These are phyloP conservation scores for Aspidiotus rigidus DNA, from an alignment of 2,888 invertebrate species.

Conservation along the genomic window DNA sequence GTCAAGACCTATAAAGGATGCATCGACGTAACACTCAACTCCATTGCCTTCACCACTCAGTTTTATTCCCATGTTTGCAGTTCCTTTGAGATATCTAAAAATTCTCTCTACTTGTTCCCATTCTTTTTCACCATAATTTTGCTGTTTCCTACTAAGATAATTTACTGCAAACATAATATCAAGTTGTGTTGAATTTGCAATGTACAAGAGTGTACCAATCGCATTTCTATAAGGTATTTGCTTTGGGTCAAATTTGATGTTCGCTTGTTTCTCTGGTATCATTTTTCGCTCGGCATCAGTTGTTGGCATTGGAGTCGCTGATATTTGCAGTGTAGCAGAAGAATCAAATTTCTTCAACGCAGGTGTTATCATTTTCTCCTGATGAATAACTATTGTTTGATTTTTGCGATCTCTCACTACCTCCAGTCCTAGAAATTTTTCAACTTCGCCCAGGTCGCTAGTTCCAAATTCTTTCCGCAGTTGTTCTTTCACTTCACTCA, in stretches of 20 bases:
- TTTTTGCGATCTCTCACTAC: neutral
- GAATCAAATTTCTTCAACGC: neutral
- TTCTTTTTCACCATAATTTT: neutral
- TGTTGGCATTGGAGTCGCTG: too few relatives aligned
- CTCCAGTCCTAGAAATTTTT: neutral
- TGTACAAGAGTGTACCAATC: neutral
- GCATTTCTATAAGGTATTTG: neutral
- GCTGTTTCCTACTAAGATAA: neutral
- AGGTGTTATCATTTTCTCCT: neutral
- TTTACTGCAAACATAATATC: slow-evolving; percentile 1
- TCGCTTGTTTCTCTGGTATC: neutral
- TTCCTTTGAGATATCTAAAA: neutral
- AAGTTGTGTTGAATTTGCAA: neutral
- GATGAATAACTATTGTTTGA: neutral
- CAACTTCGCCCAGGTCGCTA: neutral
- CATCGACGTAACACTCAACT: neutral
- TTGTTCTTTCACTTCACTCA: neutral
- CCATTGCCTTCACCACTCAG: neutral
- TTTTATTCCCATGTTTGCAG: neutral
- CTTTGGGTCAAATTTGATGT: neutral
- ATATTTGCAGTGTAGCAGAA: neutral
- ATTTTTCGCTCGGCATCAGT: too few relatives aligned
- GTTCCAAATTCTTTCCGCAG: neutral
- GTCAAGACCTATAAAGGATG: neutral
- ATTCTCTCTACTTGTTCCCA: neutral